These are phyloP conservation scores for Apostichopus japonicus DNA, from an alignment of 35 echinoderm and acorn worm genomes.

Conservation along the genomic window DNA sequence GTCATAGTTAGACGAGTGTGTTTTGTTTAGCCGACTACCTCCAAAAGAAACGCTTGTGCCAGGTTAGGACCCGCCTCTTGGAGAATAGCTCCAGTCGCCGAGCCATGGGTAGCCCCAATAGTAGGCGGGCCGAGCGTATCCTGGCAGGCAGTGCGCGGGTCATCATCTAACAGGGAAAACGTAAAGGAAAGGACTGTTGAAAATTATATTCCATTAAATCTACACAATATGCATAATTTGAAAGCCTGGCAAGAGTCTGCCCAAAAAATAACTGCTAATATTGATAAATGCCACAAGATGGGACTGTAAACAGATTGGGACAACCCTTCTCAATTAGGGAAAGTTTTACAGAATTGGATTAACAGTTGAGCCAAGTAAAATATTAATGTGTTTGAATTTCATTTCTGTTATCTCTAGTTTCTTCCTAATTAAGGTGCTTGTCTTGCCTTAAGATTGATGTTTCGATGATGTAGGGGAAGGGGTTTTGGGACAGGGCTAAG, in stretches of 20 bases:
- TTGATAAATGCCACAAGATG: too few species aligned
- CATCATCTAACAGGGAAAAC: constrained; percentile 52
- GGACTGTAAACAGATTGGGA: too few species aligned
- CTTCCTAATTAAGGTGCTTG: too few species aligned
- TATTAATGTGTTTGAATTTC: too few species aligned
- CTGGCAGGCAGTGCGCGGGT: constrained; percentile 54
- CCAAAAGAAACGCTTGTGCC: constrained; percentile 52
- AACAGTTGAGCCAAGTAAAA: too few species aligned
- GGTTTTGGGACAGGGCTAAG: too few species aligned
- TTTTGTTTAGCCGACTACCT: constrained; percentile 49
- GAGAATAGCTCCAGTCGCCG: constrained; percentile 56
- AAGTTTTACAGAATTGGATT: too few species aligned
- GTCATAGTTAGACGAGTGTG: background rate
- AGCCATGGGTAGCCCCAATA: constrained; percentile 61
- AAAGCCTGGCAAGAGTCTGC: background rate
- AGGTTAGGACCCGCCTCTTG: constrained; percentile 56
- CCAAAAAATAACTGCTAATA: background rate
- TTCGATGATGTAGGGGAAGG: too few species aligned
- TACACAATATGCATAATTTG: background rate
- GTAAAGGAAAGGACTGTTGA: constrained; percentile 39
- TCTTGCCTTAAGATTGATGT: too few species aligned
- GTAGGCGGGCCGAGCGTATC: constrained; percentile 60
- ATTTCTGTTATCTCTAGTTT: too few species aligned
- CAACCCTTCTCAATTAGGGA: too few species aligned
- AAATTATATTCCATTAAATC: background rate